These are phyloP conservation scores for Mionectes olivaceus DNA, from an alignment of 2,797 vertebrate species.

Conservation along the genomic window DNA sequence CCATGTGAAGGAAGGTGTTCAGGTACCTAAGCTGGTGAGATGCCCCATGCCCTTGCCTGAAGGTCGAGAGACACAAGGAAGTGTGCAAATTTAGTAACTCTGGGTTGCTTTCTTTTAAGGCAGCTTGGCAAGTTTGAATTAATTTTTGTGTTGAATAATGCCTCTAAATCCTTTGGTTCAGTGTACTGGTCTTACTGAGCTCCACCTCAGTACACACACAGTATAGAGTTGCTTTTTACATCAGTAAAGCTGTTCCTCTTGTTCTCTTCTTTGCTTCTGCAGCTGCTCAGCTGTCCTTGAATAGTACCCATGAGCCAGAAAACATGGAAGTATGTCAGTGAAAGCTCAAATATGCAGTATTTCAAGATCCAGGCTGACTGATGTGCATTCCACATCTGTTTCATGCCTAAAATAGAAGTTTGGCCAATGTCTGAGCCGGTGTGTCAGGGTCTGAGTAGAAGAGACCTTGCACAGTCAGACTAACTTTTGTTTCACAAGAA, in stretches of 20 bases:
- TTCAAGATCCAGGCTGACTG: constrained; percentile 12
- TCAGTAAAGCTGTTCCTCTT: neutral
- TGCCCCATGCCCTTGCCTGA: neutral
- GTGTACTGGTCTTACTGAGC: neutral
- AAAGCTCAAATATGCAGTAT: neutral
- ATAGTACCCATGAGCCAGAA: neutral
- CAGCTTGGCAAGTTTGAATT: neutral
- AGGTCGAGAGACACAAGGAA: neutral
- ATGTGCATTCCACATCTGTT: neutral
- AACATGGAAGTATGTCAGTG: neutral
- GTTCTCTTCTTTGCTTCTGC: neutral
- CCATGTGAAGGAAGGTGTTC: neutral
- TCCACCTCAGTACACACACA: neutral
- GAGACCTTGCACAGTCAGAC: neutral
- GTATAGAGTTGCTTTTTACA: neutral
- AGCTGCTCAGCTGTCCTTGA: constrained; percentile 47
- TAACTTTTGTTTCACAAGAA: neutral
- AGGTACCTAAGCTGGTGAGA: neutral
- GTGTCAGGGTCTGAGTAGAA: constrained; percentile 33
- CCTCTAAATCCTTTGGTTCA: neutral
- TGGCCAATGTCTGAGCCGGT: neutral
- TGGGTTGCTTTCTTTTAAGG: neutral
- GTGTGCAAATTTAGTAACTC: neutral
- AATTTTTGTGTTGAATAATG: neutral
- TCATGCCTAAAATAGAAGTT: neutral